phyloP scores from a whole-genome alignment of 2,113 vertebrate genomes.

The Pseudois nayaur region DNA sequence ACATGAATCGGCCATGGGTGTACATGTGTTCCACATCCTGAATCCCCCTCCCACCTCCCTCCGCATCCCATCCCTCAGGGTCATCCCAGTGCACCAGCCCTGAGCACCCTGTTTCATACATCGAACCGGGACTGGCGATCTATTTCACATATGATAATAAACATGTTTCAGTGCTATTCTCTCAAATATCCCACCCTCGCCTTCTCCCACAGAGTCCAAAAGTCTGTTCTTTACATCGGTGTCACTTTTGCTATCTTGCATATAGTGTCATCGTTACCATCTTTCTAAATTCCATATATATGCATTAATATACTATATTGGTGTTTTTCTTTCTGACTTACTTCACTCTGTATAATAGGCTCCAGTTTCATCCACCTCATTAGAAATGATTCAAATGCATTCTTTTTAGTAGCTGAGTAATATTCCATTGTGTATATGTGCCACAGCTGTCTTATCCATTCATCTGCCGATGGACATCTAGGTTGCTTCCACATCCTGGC shows the following conservation, averaged over 20 bases:
- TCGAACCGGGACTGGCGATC: fast-evolving
- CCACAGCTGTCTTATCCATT: not conserved
- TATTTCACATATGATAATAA: not conserved
- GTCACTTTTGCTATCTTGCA: not conserved
- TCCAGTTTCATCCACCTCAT: not conserved
- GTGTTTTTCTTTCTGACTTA: not conserved
- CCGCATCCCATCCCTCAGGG: not conserved
- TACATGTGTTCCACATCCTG: not conserved
- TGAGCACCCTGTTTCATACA: not conserved
- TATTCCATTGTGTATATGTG: not conserved
- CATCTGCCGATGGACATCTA: not conserved
- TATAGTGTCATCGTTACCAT: not conserved
- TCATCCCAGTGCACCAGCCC: not conserved
- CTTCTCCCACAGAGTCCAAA: not conserved
- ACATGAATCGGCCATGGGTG: not conserved
- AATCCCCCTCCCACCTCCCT: not conserved
- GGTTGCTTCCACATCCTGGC: not conserved
- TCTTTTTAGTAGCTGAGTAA: not conserved
- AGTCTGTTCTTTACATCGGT: not conserved
- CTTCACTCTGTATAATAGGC: not conserved
- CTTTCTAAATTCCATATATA: not conserved
- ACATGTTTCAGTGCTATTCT: not conserved
- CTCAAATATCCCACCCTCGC: not conserved
- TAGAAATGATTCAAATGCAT: not conserved
- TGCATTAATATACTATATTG: not conserved